Percentiles rank a stretch among this genome's conserved stretches.
Evolutionary conservation across 2,797 vertebrate genomes (phyloP).

Genomic region (Phoeniculus purpureus): DNA sequence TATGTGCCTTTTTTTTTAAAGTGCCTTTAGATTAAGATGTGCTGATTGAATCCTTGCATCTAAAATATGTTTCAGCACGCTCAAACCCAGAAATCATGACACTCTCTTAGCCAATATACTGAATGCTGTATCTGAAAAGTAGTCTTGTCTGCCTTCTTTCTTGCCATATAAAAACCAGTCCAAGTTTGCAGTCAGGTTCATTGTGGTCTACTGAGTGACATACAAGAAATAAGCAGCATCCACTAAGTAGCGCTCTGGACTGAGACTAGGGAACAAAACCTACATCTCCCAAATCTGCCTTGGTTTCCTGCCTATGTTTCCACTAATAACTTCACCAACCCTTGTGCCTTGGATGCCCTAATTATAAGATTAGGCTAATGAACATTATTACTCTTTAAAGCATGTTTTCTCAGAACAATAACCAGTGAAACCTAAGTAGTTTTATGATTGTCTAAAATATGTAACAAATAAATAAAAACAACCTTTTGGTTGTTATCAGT

Average conservation of each 20-base stretch:
- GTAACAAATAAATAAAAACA: background rate
- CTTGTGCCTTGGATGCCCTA: background rate
- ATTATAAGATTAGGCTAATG: background rate
- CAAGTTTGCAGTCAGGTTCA: background rate
- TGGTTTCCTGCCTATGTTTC: background rate
- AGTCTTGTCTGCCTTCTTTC: background rate
- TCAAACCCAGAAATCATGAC: conserved; percentile 25
- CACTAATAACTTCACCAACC: background rate
- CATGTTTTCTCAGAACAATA: background rate
- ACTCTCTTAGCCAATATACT: background rate
- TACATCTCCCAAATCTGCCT: background rate
- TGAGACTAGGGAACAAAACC: background rate
- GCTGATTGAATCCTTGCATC: conserved; percentile 48
- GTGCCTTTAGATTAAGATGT: conserved; percentile 38
- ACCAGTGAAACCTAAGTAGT: background rate
- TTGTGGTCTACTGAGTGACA: background rate
- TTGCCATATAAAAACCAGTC: background rate
- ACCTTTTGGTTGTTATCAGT: background rate
- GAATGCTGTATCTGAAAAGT: background rate
- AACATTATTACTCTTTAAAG: background rate
- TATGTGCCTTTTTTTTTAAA: background rate
- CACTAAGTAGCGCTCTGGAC: background rate
- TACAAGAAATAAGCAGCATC: background rate
- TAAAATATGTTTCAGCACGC: conserved; percentile 41
- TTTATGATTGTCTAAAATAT: background rate